phyloP scores from a whole-genome alignment of 2,797 vertebrate species.

The Sorex maritimensis region DNA sequence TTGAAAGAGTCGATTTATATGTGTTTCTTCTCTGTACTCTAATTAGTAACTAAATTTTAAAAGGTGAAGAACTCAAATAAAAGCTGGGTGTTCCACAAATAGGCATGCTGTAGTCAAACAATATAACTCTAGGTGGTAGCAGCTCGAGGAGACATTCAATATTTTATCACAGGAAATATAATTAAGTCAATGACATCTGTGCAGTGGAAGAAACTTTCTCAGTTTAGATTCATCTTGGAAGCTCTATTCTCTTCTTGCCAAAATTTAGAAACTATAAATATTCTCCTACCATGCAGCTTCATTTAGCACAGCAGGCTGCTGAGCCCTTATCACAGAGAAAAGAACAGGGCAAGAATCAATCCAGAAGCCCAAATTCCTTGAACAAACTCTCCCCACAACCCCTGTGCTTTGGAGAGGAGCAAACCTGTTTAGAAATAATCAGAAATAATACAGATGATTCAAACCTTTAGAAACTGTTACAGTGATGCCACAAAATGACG shows the following conservation, averaged over 20 bases:
- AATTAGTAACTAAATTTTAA: conserved; percentile 43
- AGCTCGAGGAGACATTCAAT: conserved; percentile 54
- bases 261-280: conserved; percentile 67
- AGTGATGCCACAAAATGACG: neutral
- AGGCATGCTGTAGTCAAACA: conserved; percentile 56
- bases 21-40: neutral
- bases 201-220: conserved; percentile 69
- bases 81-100: conserved; percentile 38
- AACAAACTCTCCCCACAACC: neutral
- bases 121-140: conserved; percentile 49
- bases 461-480: conserved; percentile 35
- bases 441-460: neutral
- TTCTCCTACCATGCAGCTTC: conserved; percentile 45
- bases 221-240: conserved; percentile 79
- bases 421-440: neutral
- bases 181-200: conserved; percentile 82
- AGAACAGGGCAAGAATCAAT: neutral
- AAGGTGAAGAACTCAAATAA: conserved; percentile 55
- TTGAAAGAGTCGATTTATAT: neutral
- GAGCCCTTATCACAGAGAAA: conserved; percentile 10
- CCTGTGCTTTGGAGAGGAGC: neutral
- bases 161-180: conserved; percentile 81
- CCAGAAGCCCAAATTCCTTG: neutral
- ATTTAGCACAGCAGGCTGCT: conserved; percentile 3
- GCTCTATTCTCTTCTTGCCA: conserved; percentile 70